A percentile compares a stretch with the other conserved stretches of the same genome.
These are phyloP conservation scores for Subacronicta megacephala DNA, from an alignment of 2,888 invertebrate genomes.

Conservation along the genomic window DNA sequence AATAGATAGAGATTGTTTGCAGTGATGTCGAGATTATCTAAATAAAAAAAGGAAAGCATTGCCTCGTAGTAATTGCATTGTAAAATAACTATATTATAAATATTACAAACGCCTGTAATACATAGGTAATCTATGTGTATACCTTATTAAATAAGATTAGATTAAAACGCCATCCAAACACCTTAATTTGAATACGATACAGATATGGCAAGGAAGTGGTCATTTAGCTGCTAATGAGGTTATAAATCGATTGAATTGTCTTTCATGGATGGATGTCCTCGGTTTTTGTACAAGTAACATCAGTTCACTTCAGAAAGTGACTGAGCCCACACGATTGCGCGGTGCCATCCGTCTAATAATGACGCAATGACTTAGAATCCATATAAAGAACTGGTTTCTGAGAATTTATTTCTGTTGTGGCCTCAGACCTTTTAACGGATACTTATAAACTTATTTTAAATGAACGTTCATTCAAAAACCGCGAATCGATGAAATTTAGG, in stretches of 20 bases:
- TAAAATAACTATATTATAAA: constrained; percentile 1
- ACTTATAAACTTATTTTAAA: constrained; percentile 61
- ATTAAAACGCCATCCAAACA: constrained; percentile 5
- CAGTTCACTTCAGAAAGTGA: constrained; percentile 64
- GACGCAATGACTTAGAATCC: constrained; percentile 73
- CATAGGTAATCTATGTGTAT: background rate
- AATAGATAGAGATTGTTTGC: constrained; percentile 13
- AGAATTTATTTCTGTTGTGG: constrained; percentile 68
- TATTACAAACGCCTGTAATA: background rate
- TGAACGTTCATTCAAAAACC: constrained; percentile 57
- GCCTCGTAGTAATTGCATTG: constrained; percentile 2
- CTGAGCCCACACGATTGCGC: constrained; percentile 72
- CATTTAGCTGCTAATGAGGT: constrained; percentile 66
- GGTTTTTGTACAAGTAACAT: constrained; percentile 72
- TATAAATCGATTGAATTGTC: constrained; percentile 68
- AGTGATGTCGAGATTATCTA: constrained; percentile 17
- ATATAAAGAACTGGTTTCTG: constrained; percentile 69
- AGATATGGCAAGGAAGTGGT: constrained; percentile 26
- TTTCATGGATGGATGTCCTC: constrained; percentile 70
- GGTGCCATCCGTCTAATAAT: constrained; percentile 67
- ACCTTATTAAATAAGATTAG: constrained; percentile 6
- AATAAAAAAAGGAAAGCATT: background rate
- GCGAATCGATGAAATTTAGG: constrained; percentile 52
- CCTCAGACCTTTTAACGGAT: constrained; percentile 63
- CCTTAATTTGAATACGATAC: constrained; percentile 25